Conservation (phyloP, 2,888 invertebrate genomes). For the Scotopteryx bipunctaria region DNA sequence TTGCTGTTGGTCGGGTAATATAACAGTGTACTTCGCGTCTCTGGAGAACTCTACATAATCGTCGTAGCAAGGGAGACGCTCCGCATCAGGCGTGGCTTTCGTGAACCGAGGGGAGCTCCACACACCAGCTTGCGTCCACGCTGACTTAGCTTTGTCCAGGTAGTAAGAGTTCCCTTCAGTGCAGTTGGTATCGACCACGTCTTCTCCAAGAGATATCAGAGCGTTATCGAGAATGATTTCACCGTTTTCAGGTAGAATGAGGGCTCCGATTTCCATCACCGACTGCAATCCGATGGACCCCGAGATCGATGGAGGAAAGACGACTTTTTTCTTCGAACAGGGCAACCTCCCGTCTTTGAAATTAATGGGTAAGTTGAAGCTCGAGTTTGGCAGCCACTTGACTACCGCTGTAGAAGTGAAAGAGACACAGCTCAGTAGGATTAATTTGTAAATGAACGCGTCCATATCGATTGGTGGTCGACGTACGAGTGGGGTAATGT, state of each 20-base stretch:
- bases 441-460: conserved; percentile 32
- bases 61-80: conserved; percentile 73
- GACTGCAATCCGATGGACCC: conserved; percentile 55
- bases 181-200: conserved; percentile 52
- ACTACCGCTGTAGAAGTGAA: conserved; percentile 53
- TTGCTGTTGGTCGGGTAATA: conserved; percentile 56
- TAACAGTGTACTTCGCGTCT: conserved; percentile 53
- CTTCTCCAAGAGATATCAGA: conserved; percentile 53
- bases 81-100: conserved; percentile 76
- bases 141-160: conserved; percentile 53
- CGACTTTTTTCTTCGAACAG: conserved; percentile 67
- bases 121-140: conserved; percentile 69
- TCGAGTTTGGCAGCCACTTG: conserved; percentile 66
- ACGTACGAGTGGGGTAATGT: conserved; percentile 41
- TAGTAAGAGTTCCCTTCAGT: conserved; percentile 57
- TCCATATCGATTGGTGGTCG: conserved; percentile 33
- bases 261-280: conserved; percentile 50
- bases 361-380: conserved; percentile 63
- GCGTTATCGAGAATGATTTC: conserved; percentile 62
- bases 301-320: conserved; percentile 61
- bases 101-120: conserved; percentile 72
- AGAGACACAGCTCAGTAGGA: conserved; percentile 41
- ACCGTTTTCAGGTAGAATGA: conserved; percentile 70
- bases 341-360: conserved; percentile 64
- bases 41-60: conserved; percentile 69